A percentile compares a stretch with the other conserved stretches of the same genome.
Evolutionary conservation across 2,888 invertebrate genomes (phyloP).

Genomic region (Campoletis raptor): DNA sequence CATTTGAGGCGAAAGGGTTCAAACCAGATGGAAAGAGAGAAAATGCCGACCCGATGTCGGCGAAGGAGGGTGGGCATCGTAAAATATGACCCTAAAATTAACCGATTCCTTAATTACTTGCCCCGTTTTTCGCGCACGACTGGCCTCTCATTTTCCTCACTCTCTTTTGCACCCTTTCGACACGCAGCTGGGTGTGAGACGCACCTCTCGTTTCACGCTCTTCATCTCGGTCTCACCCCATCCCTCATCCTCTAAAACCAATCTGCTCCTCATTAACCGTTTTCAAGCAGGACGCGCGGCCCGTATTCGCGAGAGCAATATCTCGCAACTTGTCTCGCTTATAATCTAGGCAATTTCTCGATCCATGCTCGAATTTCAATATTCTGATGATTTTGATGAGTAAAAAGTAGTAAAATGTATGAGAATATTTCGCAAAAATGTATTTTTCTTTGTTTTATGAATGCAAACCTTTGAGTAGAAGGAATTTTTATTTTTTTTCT

Average conservation of each 20-base stretch:
- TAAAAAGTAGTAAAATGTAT: background rate
- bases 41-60: conserved; percentile 3
- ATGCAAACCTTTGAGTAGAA: background rate
- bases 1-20: conserved; percentile 58
- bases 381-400: background rate
- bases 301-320: conserved; percentile 51
- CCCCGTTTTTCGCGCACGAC: conserved; percentile 76
- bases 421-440: background rate
- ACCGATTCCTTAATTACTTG: conserved; percentile 83
- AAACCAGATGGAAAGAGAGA: conserved; percentile 47
- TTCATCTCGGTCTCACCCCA: conserved; percentile 34
- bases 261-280: conserved; percentile 78
- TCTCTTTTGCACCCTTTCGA: conserved; percentile 64
- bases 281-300: conserved; percentile 59
- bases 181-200: conserved; percentile 59
- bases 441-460: too few species aligned
- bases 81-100: conserved; percentile 83
- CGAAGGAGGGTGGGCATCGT: conserved; percentile 70
- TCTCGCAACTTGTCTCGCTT: conserved; percentile 33
- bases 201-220: conserved; percentile 61
- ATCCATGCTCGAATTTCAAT: conserved; percentile 5
- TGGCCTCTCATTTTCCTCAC: conserved; percentile 52
- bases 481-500: background rate
- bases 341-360: conserved; percentile 18
- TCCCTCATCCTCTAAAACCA: conserved; percentile 67